phyloP scores from a whole-genome alignment of 2,888 invertebrate species.

The Himalopsyche kuldschensis region DNA sequence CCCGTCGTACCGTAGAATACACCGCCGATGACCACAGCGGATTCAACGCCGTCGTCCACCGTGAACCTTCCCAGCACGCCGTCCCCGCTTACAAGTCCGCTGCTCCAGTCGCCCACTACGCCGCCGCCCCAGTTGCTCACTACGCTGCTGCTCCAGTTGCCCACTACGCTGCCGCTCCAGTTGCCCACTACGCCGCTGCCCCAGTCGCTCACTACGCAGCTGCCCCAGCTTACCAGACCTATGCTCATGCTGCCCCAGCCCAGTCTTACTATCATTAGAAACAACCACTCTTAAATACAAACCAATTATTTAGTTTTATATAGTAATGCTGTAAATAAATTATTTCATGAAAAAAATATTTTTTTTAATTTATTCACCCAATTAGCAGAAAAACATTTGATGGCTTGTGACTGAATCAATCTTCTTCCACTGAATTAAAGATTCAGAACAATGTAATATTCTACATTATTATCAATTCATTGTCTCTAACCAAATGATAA shows the following conservation, averaged over 20 bases:
- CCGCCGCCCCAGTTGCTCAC: constrained; percentile 7
- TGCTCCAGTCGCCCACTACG: not conserved
- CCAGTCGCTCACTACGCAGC: constrained; percentile 23
- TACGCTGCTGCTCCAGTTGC: constrained; percentile 13
- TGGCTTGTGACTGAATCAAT: too few relatives aligned
- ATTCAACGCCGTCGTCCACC: constrained; percentile 55
- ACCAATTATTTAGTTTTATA: constrained; percentile 11
- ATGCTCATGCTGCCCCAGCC: not conserved
- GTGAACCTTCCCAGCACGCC: constrained; percentile 44
- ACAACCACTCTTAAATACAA: not conserved
- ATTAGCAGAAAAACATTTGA: too few relatives aligned
- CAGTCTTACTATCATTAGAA: constrained; percentile 29
- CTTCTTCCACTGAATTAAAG: too few relatives aligned
- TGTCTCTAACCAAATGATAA: too few relatives aligned
- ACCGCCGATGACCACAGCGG: constrained; percentile 48
- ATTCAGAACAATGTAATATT: too few relatives aligned
- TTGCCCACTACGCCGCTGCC: constrained; percentile 23
- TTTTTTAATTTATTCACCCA: not conserved
- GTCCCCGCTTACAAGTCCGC: constrained; percentile 26
- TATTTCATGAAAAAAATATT: not conserved
- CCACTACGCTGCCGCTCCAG: constrained; percentile 16
- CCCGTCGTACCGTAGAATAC: constrained; percentile 54
- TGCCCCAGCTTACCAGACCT: constrained; percentile 10
- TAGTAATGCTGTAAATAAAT: constrained; percentile 23
- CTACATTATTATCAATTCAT: too few relatives aligned